These are phyloP conservation scores for Nomada lathburiana DNA, from an alignment of 2,888 invertebrate species.

Conservation along the genomic window DNA sequence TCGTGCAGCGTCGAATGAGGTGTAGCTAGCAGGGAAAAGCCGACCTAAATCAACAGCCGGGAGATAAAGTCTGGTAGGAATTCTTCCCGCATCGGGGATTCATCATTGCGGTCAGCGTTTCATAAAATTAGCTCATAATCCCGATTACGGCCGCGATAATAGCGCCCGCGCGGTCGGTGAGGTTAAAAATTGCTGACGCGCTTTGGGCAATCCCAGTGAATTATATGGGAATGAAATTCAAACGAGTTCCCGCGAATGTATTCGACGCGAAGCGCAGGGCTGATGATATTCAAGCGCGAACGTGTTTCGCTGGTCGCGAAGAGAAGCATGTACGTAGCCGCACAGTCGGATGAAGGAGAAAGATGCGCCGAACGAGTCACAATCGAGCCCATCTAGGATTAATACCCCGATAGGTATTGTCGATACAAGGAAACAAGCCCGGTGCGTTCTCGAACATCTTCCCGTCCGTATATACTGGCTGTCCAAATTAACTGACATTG, in stretches of 20 bases:
- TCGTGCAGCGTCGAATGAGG: constrained; percentile 38
- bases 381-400: constrained; percentile 33
- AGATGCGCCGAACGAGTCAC: constrained; percentile 43
- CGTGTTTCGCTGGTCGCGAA: constrained; percentile 9
- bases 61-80: constrained; percentile 29
- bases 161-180: too few species aligned
- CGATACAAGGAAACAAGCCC: constrained; percentile 42
- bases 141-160: too few species aligned
- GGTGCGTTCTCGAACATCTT: constrained; percentile 28
- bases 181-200: too few species aligned
- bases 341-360: neutral
- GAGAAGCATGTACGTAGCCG: neutral
- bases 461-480: constrained; percentile 41
- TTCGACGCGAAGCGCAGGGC: neutral
- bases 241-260: neutral
- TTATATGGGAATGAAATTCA: too few species aligned
- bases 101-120: constrained; percentile 21
- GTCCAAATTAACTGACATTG: constrained; percentile 64
- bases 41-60: constrained; percentile 32
- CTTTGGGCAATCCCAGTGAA: too few species aligned
- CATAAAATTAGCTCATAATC: neutral
- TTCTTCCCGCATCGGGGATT: constrained; percentile 21
- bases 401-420: constrained; percentile 47
- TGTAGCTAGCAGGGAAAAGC: constrained; percentile 42
- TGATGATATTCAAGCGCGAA: neutral